These are phyloP conservation scores for Odiellus spinosus DNA, from an alignment of 2,888 invertebrate genomes.

Conservation along the genomic window DNA sequence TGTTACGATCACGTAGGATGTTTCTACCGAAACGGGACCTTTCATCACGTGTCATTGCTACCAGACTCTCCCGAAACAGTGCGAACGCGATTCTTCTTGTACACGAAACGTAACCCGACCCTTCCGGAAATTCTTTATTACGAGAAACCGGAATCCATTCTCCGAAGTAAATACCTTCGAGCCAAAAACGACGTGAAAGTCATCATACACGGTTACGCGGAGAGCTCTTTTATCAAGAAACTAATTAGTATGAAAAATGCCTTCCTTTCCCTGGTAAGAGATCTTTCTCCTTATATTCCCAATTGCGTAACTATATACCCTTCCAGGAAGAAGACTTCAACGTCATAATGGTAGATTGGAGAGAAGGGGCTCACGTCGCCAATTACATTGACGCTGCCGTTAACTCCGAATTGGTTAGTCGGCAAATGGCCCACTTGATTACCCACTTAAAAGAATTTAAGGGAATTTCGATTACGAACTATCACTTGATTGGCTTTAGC, in stretches of 20 bases:
- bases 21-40: slow-evolving; percentile 8
- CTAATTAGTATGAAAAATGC: no score
- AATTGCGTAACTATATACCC: no score
- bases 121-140: slow-evolving; percentile 1
- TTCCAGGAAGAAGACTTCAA: slow-evolving; percentile 1
- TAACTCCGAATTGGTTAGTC: slow-evolving; percentile 5
- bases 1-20: slow-evolving; percentile 8
- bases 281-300: no score
- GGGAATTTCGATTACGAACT: background rate
- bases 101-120: slow-evolving; percentile 1
- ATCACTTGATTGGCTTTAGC: slow-evolving; percentile 2
- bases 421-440: background rate
- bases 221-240: no score
- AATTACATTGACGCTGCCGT: slow-evolving; percentile 2
- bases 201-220: background rate
- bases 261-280: no score
- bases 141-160: background rate
- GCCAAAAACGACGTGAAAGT: background rate
- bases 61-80: slow-evolving; percentile 7
- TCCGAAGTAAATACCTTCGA: background rate
- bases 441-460: background rate
- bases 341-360: slow-evolving; percentile 4
- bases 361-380: background rate
- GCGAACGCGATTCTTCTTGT: slow-evolving; percentile 2
- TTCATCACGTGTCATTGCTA: slow-evolving; percentile 4